Percentiles rank a stretch among this genome's conserved stretches.
Evolutionary conservation across 2,797 vertebrate genomes (phyloP).

Genomic region (Enteromius viviparus): DNA sequence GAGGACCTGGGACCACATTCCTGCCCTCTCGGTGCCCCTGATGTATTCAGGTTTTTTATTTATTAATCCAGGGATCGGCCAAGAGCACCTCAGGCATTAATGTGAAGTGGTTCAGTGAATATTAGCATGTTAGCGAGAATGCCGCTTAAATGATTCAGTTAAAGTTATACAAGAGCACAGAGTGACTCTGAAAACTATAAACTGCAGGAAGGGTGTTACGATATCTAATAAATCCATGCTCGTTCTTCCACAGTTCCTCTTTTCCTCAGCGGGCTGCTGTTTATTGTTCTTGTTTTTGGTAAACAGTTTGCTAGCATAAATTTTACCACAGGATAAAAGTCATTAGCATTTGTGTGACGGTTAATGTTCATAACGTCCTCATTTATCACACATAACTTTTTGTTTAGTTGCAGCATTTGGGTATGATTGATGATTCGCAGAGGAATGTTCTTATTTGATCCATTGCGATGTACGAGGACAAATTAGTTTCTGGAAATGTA

Average conservation of each 20-base stretch:
- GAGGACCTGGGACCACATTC: neutral
- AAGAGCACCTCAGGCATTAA: conserved; percentile 14
- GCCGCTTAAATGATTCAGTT: conserved; percentile 4
- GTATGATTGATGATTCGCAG: conserved; percentile 31
- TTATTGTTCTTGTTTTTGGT: conserved; percentile 29
- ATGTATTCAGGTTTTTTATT: conserved; percentile 15
- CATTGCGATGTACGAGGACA: conserved; percentile 9
- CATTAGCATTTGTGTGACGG: conserved; percentile 13
- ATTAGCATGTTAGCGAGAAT: neutral
- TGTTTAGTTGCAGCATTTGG: neutral
- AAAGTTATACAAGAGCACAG: conserved; percentile 25
- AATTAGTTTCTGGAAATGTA: conserved; percentile 33
- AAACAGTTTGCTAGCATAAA: conserved; percentile 30
- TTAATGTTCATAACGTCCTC: conserved; percentile 24
- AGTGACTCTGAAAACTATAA: conserved; percentile 31
- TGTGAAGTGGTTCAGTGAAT: neutral
- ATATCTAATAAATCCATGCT: conserved; percentile 42
- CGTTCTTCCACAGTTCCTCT: conserved; percentile 31
- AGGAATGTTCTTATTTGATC: conserved; percentile 33
- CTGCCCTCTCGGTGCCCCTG: neutral
- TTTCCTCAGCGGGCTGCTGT: conserved; percentile 16
- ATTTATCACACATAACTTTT: conserved; percentile 34
- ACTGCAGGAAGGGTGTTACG: conserved; percentile 48
- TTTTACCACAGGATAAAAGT: conserved; percentile 42
- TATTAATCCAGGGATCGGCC: neutral